Percentiles rank a stretch among this genome's conserved stretches.
Conservation (phyloP, 2,797 vertebrate genomes). For the Rhyacichthys aspro region DNA sequence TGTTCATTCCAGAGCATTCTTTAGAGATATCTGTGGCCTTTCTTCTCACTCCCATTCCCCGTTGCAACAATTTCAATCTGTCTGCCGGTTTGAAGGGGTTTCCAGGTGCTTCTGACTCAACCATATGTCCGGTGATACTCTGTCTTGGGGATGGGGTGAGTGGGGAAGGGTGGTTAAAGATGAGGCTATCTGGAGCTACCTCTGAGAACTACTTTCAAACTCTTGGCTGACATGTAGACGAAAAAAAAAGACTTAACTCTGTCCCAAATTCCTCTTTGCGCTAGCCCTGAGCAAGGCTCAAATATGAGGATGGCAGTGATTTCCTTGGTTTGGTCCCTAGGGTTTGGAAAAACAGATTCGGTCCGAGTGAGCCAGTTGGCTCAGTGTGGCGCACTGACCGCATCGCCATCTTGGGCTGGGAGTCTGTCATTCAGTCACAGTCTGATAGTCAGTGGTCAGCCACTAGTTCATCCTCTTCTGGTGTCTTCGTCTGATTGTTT, state of each 20-base stretch:
- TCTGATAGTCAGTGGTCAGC: conserved; percentile 62
- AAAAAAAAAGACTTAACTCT: conserved; percentile 39
- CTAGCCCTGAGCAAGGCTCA: conserved; percentile 50
- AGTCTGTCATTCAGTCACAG: conserved; percentile 74
- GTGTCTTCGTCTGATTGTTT: conserved; percentile 53
- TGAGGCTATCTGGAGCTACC: conserved; percentile 68
- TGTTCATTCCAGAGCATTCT: conserved; percentile 66
- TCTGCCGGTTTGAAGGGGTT: conserved; percentile 64
- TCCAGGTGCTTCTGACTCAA: conserved; percentile 74
- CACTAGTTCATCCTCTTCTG: conserved; percentile 57
- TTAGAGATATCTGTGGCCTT: conserved; percentile 64
- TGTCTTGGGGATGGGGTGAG: conserved; percentile 34
- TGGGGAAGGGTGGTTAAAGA: conserved; percentile 38
- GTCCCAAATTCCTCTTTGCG: conserved; percentile 43
- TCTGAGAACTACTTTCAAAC: conserved; percentile 68
- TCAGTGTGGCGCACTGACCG: conserved; percentile 66
- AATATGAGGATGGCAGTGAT: conserved; percentile 56
- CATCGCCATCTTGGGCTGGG: conserved; percentile 57
- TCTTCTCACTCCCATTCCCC: conserved; percentile 63
- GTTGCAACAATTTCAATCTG: conserved; percentile 63
- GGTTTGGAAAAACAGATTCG: conserved; percentile 61
- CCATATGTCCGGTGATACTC: conserved; percentile 62
- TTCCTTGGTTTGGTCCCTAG: conserved; percentile 44
- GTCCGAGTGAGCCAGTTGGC: conserved; percentile 68
- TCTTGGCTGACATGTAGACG: conserved; percentile 57